Percentiles rank a stretch among this genome's conserved stretches.
Evolutionary conservation across 2,113 vertebrate genomes (phyloP).

Genomic region (Syngnathoides biaculeatus): DNA sequence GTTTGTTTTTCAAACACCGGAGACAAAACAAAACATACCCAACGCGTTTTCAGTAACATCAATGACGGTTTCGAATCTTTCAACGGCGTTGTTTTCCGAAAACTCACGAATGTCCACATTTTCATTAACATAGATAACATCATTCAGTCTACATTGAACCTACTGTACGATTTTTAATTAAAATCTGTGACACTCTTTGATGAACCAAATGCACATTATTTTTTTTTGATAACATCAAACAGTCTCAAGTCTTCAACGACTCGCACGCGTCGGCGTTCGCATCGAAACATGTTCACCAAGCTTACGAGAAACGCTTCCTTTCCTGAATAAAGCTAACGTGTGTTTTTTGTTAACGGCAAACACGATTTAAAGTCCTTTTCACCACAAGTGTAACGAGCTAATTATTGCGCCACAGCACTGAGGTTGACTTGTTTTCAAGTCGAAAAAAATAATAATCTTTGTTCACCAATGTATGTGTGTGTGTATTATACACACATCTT

Average conservation of each 20-base stretch:
- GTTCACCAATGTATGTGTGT: neutral
- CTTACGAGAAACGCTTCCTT: too few relatives aligned
- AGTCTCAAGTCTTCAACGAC: neutral
- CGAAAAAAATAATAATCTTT: neutral
- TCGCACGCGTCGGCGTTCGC: neutral
- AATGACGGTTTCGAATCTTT: neutral
- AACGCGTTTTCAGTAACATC: neutral
- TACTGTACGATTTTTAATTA: neutral
- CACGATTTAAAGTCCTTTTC: neutral
- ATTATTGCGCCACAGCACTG: neutral
- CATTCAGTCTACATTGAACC: too few relatives aligned
- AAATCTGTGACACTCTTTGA: neutral
- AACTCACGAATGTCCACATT: too few relatives aligned
- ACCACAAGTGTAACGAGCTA: neutral
- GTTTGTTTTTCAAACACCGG: too few relatives aligned
- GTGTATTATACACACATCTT: constrained; percentile 80
- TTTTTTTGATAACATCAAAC: neutral
- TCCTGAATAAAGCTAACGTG: too few relatives aligned
- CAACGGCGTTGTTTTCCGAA: neutral
- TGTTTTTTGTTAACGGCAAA: neutral
- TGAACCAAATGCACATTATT: neutral
- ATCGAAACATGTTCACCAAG: neutral
- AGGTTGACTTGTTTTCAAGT: neutral
- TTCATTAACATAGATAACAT: too few relatives aligned
- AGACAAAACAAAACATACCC: too few relatives aligned